Evolutionary conservation across 2,888 invertebrate genomes (phyloP).

Genomic region (Emesis russula): DNA sequence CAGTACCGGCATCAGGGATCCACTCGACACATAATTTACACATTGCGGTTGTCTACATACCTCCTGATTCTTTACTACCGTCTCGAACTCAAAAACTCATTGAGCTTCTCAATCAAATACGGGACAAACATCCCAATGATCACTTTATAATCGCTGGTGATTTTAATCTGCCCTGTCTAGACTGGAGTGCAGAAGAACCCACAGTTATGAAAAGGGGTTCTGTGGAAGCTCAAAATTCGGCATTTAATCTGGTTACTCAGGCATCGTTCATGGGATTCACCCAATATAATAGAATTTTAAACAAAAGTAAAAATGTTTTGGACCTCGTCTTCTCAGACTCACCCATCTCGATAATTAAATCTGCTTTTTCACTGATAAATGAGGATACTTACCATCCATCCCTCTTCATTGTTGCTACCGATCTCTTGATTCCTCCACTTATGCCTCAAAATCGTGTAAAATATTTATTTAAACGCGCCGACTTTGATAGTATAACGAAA

Average conservation of each 20-base stretch:
- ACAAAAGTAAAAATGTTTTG: background rate
- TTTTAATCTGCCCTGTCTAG: slow-evolving; percentile 60
- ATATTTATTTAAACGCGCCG: background rate
- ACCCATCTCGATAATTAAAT: background rate
- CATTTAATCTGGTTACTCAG: background rate
- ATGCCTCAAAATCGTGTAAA: background rate
- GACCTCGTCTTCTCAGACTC: background rate
- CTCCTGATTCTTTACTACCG: background rate
- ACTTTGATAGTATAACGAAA: background rate
- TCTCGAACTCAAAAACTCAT: background rate
- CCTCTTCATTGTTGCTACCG: background rate
- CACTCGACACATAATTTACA: background rate
- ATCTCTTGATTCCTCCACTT: background rate
- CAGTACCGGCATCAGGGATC: background rate
- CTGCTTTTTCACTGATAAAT: background rate
- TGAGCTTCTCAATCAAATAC: slow-evolving; percentile 7
- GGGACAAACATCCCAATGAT: slow-evolving; percentile 41
- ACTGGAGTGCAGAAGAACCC: slow-evolving; percentile 45
- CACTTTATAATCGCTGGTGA: slow-evolving; percentile 60
- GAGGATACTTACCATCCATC: background rate
- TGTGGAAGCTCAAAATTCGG: slow-evolving; percentile 33
- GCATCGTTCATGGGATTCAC: background rate
- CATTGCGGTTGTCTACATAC: background rate
- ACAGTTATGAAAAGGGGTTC: slow-evolving; percentile 37
- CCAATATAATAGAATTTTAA: background rate